Percentiles rank a stretch among this genome's conserved stretches.
phyloP scores from a whole-genome alignment of 2,797 vertebrate genomes.

The Garrulus glandarius region DNA sequence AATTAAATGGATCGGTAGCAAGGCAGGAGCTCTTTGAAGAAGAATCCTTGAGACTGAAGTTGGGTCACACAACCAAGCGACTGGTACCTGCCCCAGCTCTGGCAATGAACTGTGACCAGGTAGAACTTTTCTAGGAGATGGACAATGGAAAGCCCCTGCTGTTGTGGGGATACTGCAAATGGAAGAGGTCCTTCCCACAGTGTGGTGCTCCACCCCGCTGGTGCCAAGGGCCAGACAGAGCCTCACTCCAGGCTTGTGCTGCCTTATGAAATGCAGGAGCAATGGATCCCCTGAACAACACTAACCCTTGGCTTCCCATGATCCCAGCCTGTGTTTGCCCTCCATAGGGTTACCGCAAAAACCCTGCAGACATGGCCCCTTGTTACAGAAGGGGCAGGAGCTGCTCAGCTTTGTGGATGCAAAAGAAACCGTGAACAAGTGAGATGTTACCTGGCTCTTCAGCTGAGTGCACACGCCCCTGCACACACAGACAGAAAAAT shows the following conservation, averaged over 20 bases:
- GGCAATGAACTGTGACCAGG: neutral
- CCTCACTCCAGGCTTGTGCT: neutral
- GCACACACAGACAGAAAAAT: neutral
- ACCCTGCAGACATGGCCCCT: neutral
- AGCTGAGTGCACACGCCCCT: neutral
- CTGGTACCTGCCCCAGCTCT: neutral
- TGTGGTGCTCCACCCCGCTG: fast-evolving
- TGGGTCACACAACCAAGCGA: neutral
- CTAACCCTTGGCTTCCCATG: fast-evolving
- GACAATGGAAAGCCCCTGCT: neutral
- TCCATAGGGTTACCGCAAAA: neutral
- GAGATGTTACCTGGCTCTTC: neutral
- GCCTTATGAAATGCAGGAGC: neutral
- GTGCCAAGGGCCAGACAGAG: neutral
- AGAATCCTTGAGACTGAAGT: neutral
- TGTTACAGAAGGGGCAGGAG: neutral
- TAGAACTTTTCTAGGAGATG: neutral
- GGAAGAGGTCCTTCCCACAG: neutral
- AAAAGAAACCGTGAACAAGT: neutral
- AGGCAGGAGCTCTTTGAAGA: neutral
- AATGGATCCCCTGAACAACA: neutral
- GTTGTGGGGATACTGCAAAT: fast-evolving
- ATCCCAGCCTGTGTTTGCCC: neutral
- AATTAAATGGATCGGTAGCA: neutral
- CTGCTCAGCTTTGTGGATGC: neutral